Base-by-base conservation (phyloP, 1,140 invertebrate species). In the Zaprionus kolodkinae region DNA sequence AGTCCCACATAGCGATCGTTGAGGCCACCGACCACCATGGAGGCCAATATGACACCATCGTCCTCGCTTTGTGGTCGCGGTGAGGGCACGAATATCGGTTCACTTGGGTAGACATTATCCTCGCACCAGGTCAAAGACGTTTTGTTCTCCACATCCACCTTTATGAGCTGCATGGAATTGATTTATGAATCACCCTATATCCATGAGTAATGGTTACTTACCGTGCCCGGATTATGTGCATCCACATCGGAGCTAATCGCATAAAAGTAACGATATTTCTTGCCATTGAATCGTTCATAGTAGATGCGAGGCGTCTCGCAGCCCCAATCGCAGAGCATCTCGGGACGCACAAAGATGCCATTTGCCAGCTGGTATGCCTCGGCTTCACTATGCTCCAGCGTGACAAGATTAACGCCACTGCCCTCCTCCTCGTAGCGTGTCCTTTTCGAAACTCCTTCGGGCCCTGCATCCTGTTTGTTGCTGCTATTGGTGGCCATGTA, bases 191-290 rank as follows among this genome's bases (percentile, higher is more conserved):
- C 7, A 3, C 2, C 9, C 15, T 15, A 10, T 9, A 15, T 15
- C 0, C 2, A n/a, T 4, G 7, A 45, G 40, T 15, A 9, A 2
- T 0, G 60, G 21, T 21, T 6, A 88, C 93, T 94, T 93, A 97
- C 96, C 50, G 95, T 95, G 85, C 97, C 97, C 6, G 97, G 96
- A 93, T 96, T 96, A 3, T 95, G 94, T 3, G 95, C 93, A 91
- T 97, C 97, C 2, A 97, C 96, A 92, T 98, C 97, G 12, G 96
- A 96, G 72, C 96, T 97, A 52, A 98, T 97, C 0, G 96, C 97
- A 86, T 98, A 98, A 91, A 98, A 98, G 92, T 96, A 98, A 64
- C 95, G 94, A 91, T 98, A 98, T 7, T 94, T 93, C 73, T 93
- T 94, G 50, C 94, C 95, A 94, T 81, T 76, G 25, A 76, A 40